phyloP scores from a whole-genome alignment of 2,888 invertebrate genomes.

The Drosophila bunnanda region DNA sequence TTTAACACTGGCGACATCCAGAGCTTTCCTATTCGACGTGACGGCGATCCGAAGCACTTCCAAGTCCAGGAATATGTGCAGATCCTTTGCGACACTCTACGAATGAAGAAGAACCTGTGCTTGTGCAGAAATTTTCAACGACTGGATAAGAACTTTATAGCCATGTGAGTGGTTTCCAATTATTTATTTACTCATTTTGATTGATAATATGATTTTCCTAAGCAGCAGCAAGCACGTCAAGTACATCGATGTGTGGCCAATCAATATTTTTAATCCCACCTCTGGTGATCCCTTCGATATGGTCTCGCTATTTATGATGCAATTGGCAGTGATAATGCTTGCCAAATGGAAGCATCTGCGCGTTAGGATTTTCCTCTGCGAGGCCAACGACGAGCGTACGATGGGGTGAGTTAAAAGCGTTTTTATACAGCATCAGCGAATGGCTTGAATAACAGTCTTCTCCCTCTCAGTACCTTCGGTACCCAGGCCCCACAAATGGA shows the following conservation, averaged over 20 bases:
- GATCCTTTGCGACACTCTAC: constrained; percentile 94
- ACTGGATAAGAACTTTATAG: constrained; percentile 91
- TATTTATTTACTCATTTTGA: neutral
- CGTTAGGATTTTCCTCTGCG: constrained; percentile 95
- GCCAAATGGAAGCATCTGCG: constrained; percentile 93
- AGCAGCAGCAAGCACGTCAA: constrained; percentile 86
- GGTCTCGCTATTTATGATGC: constrained; percentile 97
- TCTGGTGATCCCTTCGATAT: constrained; percentile 94
- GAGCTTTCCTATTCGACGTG: constrained; percentile 86
- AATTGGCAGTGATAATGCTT: constrained; percentile 97
- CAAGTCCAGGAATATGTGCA: constrained; percentile 90
- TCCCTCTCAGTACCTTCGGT: constrained; percentile 76
- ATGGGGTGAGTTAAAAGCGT: constrained; percentile 71
- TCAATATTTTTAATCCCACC: constrained; percentile 93
- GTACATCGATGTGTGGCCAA: constrained; percentile 99
- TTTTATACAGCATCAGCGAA: neutral
- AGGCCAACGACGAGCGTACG: constrained; percentile 83
- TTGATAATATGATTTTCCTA: neutral
- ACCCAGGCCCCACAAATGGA: constrained; percentile 82
- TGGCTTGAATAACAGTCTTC: rapidly evolving
- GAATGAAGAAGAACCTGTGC: constrained; percentile 97
- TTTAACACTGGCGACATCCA: constrained; percentile 86
- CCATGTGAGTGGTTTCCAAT: constrained; percentile 86
- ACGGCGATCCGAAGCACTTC: constrained; percentile 85
- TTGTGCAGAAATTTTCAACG: constrained; percentile 95